Conservation (phyloP, 2,113 vertebrate genomes). For the Pedetes capensis region DNA sequence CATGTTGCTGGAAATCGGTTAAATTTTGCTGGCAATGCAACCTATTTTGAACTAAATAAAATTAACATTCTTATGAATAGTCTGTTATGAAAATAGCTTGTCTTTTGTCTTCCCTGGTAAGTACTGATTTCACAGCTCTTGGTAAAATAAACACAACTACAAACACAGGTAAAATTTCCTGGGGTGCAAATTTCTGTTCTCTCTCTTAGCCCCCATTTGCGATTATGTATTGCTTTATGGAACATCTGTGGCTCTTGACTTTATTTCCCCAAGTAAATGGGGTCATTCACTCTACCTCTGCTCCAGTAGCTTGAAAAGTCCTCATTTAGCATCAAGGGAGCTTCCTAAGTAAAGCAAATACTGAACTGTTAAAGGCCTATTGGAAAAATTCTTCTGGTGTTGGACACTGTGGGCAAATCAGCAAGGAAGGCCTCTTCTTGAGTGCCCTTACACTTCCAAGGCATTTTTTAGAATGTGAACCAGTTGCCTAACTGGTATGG, state of each 20-base stretch:
- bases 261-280: slow-evolving; percentile 35
- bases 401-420: neutral
- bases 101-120: slow-evolving; percentile 1
- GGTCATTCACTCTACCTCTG: neutral
- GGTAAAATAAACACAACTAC: neutral
- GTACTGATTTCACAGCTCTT: neutral
- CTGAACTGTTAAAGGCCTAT: neutral
- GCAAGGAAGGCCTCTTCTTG: neutral
- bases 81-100: neutral
- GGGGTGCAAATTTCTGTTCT: neutral
- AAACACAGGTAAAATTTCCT: neutral
- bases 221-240: neutral
- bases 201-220: neutral
- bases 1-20: neutral
- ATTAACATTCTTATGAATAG: neutral
- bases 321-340: neutral
- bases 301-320: neutral
- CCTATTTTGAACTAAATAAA: neutral
- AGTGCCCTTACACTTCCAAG: neutral
- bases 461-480: neutral
- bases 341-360: slow-evolving; percentile 52
- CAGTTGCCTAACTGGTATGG: neutral
- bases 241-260: slow-evolving; percentile 44
- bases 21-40: neutral
- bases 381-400: slow-evolving; percentile 6